phyloP scores from a whole-genome alignment of 2,888 invertebrate genomes.

The Caenorhabditis sulstoni region DNA sequence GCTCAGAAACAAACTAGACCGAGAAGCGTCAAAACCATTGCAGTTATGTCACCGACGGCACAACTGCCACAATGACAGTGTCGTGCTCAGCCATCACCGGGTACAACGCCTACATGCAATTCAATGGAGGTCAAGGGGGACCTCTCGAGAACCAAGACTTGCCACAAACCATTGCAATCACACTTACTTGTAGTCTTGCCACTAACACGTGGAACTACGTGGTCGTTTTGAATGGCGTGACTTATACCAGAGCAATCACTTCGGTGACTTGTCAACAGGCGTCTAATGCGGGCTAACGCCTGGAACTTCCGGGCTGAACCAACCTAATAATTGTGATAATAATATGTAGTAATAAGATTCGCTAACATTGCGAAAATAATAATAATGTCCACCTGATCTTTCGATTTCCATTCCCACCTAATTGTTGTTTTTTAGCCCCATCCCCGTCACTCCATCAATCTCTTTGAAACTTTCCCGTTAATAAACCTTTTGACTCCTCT shows the following conservation, averaged over 20 bases:
- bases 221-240: constrained; percentile 23
- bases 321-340: too few relatives aligned
- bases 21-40: too few relatives aligned
- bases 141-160: constrained; percentile 25
- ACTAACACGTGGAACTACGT: constrained; percentile 31
- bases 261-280: constrained; percentile 31
- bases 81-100: constrained; percentile 25
- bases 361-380: too few relatives aligned
- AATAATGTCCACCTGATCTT: background rate
- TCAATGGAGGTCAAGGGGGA: constrained; percentile 34
- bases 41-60: constrained; percentile 1
- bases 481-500: too few relatives aligned
- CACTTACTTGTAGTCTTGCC: background rate
- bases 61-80: constrained; percentile 17
- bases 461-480: too few relatives aligned
- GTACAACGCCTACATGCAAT: constrained; percentile 43
- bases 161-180: constrained; percentile 30
- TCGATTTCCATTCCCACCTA: background rate
- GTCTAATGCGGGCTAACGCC: constrained; percentile 17
- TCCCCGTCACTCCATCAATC: too few relatives aligned
- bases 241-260: constrained; percentile 19
- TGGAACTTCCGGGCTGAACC: too few relatives aligned
- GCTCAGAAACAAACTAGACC: background rate
- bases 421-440: too few relatives aligned
- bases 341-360: too few relatives aligned